Conservation (phyloP, 2,797 vertebrate genomes). For the Mus minutoides region DNA sequence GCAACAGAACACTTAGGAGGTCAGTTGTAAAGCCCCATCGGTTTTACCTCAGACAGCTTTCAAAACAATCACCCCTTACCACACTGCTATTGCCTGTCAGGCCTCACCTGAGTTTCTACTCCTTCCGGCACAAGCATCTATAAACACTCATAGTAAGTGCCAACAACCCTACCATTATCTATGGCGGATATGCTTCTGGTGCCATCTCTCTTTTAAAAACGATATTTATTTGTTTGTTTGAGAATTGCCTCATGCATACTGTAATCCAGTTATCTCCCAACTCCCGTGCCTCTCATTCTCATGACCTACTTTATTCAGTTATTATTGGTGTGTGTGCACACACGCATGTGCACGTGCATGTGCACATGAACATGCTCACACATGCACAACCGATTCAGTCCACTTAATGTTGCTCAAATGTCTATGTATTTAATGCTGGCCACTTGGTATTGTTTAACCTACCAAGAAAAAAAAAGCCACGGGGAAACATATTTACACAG, state of each 20-base stretch:
- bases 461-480: not conserved
- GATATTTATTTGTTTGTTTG: too few species aligned
- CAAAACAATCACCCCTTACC: not conserved
- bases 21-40: not conserved
- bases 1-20: not conserved
- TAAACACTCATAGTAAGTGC: not conserved
- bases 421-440: not conserved
- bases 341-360: accelerated
- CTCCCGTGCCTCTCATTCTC: not conserved
- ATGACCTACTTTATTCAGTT: not conserved
- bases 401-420: not conserved
- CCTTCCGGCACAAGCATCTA: not conserved
- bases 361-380: not conserved
- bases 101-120: not conserved
- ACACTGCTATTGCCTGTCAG: not conserved
- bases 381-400: not conserved
- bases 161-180: not conserved
- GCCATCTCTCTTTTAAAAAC: not conserved
- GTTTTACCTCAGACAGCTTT: not conserved
- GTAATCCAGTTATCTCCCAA: too few species aligned
- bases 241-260: not conserved
- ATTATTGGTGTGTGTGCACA: not conserved
- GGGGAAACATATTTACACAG: not conserved
- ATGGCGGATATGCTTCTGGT: not conserved
- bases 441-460: not conserved